Conservation (phyloP, 2,797 vertebrate species). For the Crocodylus rhombifer region DNA sequence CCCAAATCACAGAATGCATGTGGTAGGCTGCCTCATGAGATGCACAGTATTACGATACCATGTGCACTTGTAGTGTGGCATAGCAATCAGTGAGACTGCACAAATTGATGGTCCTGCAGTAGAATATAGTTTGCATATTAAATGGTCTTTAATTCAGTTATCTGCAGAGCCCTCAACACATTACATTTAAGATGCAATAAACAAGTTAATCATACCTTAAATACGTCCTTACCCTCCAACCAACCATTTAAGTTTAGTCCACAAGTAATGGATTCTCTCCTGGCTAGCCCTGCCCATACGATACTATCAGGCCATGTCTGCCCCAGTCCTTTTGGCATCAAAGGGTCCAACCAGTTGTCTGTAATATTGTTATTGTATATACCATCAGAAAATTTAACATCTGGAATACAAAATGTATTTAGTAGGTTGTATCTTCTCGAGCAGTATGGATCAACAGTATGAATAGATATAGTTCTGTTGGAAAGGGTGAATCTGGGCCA, state of each 20-base stretch:
- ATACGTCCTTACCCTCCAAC: background rate
- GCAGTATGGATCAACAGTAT: background rate
- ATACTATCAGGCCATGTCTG: no score
- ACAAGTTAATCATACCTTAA: no score
- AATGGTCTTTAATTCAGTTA: no score
- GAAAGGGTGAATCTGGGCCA: background rate
- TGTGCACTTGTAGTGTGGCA: background rate
- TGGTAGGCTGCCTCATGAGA: no score
- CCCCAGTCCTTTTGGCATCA: background rate
- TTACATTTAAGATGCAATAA: no score
- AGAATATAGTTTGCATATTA: no score
- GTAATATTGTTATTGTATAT: background rate
- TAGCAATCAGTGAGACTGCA: background rate
- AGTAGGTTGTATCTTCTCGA: background rate
- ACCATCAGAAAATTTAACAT: background rate
- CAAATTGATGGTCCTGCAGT: no score
- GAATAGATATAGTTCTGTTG: background rate
- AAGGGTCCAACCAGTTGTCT: background rate
- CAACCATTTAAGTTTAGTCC: background rate
- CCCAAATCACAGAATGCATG: no score
- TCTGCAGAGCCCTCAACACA: no score
- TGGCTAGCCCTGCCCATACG: no score
- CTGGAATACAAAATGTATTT: background rate
- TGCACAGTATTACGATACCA: no score
- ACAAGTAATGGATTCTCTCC: background rate